phyloP scores from a whole-genome alignment of 2,113 vertebrate species.

The Chloropsis cyanopogon region DNA sequence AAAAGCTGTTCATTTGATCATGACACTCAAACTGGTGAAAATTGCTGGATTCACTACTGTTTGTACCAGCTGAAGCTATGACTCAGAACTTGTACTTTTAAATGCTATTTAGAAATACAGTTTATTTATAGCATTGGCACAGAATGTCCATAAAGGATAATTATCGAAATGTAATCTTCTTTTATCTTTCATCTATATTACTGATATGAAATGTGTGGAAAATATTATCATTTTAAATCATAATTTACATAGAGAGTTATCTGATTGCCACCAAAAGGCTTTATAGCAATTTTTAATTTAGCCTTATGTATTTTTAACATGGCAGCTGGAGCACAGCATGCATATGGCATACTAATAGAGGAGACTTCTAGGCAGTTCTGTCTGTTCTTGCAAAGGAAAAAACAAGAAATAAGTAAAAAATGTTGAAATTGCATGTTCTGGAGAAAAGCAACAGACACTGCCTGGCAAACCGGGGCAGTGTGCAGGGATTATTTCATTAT shows the following conservation, averaged over 20 bases:
- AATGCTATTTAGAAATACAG: not conserved
- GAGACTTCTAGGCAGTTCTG: not conserved
- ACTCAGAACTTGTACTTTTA: not conserved
- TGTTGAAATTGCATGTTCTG: not conserved
- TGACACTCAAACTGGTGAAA: conserved; percentile 1
- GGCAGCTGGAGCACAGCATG: conserved; percentile 54
- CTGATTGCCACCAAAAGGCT: conserved; percentile 48
- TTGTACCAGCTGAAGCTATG: conserved; percentile 3
- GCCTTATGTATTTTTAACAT: conserved; percentile 69
- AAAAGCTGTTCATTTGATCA: not conserved
- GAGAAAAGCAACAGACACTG: not conserved
- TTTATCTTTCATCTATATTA: not conserved
- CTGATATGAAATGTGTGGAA: not conserved
- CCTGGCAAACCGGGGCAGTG: not conserved
- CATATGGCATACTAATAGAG: conserved; percentile 46
- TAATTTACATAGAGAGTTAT: conserved; percentile 41
- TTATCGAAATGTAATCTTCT: not conserved
- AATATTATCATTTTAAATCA: conserved; percentile 55
- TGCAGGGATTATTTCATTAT: not conserved
- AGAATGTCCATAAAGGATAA: not conserved
- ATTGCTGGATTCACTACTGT: not conserved
- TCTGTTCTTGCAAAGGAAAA: not conserved
- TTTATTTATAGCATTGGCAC: not conserved
- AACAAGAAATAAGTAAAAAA: conserved; percentile 9
- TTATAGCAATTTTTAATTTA: conserved; percentile 68